Percentiles rank a stretch among this genome's conserved stretches.
These are phyloP conservation scores for Meta bourneti DNA, from an alignment of 2,888 invertebrate genomes.

Conservation along the genomic window DNA sequence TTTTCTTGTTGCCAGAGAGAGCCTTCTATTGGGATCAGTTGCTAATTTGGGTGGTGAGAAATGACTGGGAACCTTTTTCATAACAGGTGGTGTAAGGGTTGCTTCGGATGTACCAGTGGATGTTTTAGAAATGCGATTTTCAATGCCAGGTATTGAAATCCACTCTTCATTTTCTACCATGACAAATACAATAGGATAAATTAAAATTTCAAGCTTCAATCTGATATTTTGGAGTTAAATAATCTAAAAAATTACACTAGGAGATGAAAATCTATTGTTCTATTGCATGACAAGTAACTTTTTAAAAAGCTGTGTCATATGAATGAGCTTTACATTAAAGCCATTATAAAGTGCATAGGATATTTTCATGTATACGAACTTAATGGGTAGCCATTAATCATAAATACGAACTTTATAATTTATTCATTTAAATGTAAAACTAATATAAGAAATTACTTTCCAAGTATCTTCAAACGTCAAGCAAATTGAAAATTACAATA, in stretches of 20 bases:
- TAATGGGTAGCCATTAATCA: too few relatives aligned
- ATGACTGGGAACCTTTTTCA: not conserved
- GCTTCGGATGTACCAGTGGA: not conserved
- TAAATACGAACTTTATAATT: too few relatives aligned
- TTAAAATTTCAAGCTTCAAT: not conserved
- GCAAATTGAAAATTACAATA: too few relatives aligned
- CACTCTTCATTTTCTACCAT: conserved; percentile 59
- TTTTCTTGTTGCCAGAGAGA: not conserved
- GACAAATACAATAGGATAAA: not conserved
- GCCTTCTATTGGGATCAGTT: conserved; percentile 4
- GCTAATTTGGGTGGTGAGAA: conserved; percentile 23
- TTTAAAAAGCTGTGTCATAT: too few relatives aligned
- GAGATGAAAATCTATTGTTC: too few relatives aligned
- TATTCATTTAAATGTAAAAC: too few relatives aligned
- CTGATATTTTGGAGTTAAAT: not conserved
- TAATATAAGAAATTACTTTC: too few relatives aligned
- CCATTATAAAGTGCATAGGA: too few relatives aligned
- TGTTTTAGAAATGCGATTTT: conserved; percentile 9
- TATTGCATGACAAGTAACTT: not conserved
- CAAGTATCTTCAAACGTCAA: too few relatives aligned
- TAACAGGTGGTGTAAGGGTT: not conserved
- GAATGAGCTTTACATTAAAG: too few relatives aligned
- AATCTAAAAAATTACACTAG: not conserved
- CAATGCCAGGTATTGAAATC: conserved; percentile 37
- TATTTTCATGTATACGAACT: too few relatives aligned